Evolutionary conservation across 2,797 vertebrate genomes (phyloP).

Genomic region (Antrozous pallidus): DNA sequence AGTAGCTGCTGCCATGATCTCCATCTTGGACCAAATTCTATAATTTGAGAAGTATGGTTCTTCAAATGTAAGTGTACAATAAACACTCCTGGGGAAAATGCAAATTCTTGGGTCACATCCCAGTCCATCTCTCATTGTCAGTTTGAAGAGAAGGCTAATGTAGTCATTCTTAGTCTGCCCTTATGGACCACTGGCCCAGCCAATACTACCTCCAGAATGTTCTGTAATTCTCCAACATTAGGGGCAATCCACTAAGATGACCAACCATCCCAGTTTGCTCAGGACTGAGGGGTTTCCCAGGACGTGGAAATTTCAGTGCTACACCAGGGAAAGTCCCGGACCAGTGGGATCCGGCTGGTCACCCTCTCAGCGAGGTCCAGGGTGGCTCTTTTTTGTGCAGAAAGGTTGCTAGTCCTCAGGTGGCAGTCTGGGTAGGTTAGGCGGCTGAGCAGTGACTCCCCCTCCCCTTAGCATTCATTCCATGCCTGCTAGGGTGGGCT

Average conservation of each 20-base stretch:
- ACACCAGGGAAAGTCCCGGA: slow-evolving; percentile 18
- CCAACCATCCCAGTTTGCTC: not conserved
- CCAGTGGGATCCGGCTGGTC: not conserved
- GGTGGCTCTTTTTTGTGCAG: not conserved
- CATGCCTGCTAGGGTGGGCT: not conserved
- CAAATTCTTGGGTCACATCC: not conserved
- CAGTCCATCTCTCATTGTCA: not conserved
- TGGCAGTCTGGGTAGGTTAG: not conserved
- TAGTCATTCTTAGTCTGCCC: not conserved
- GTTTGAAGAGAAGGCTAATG: not conserved
- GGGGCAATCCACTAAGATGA: not conserved
- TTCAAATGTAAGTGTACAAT: not conserved
- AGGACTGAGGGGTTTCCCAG: not conserved
- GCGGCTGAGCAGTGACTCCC: not conserved
- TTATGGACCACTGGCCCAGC: not conserved
- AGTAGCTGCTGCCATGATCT: not conserved
- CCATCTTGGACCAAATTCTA: not conserved
- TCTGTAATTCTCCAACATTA: not conserved
- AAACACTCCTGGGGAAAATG: not conserved
- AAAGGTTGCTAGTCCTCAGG: not conserved
- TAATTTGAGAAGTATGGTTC: not conserved
- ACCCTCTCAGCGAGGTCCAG: not conserved
- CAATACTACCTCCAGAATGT: not conserved
- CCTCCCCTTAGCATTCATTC: fast-evolving
- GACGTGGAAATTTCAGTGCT: not conserved